Evolutionary conservation across 2,113 vertebrate genomes (phyloP).

Genomic region (Thalassoma bifasciatum): DNA sequence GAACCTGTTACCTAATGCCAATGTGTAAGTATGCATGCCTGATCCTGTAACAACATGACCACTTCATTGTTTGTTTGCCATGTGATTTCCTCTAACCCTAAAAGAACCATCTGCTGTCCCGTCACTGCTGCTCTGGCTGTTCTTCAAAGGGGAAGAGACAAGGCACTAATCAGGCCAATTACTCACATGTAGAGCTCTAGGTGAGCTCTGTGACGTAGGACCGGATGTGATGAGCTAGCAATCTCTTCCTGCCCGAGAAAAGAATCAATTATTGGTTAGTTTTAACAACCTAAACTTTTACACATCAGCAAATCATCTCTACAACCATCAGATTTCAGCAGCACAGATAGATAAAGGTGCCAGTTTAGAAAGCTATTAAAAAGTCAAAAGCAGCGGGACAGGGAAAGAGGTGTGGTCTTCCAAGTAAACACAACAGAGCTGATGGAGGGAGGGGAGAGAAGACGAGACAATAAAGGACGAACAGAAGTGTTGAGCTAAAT

Average conservation of each 20-base stretch:
- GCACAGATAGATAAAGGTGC: background rate
- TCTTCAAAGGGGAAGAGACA: slow-evolving; percentile 35
- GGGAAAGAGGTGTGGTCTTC: slow-evolving; percentile 56
- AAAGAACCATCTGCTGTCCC: slow-evolving; percentile 69
- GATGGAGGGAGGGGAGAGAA: slow-evolving; percentile 30
- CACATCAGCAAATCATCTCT: background rate
- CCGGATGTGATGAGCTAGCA: slow-evolving; percentile 11
- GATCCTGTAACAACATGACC: slow-evolving; percentile 18
- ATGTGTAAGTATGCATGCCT: slow-evolving; percentile 15
- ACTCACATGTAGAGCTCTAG: slow-evolving; percentile 59
- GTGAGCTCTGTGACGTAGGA: slow-evolving; percentile 42
- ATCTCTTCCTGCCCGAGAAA: background rate
- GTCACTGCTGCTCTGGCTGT: slow-evolving; percentile 7
- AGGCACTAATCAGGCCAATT: slow-evolving; percentile 72
- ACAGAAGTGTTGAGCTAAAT: slow-evolving; percentile 67
- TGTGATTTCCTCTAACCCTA: slow-evolving; percentile 42
- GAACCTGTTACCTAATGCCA: slow-evolving; percentile 29
- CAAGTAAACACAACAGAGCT: slow-evolving; percentile 28
- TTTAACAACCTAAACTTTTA: background rate
- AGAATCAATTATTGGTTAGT: background rate
- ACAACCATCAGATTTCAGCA: background rate
- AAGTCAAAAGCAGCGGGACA: background rate
- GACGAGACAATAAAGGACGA: slow-evolving; percentile 53
- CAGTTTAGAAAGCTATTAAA: background rate
- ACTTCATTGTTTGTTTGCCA: slow-evolving; percentile 6